Percentiles rank a stretch among this genome's conserved stretches.
These are phyloP conservation scores for Gasterosteus nipponicus DNA, from an alignment of 2,113 vertebrate genomes.

Conservation along the genomic window DNA sequence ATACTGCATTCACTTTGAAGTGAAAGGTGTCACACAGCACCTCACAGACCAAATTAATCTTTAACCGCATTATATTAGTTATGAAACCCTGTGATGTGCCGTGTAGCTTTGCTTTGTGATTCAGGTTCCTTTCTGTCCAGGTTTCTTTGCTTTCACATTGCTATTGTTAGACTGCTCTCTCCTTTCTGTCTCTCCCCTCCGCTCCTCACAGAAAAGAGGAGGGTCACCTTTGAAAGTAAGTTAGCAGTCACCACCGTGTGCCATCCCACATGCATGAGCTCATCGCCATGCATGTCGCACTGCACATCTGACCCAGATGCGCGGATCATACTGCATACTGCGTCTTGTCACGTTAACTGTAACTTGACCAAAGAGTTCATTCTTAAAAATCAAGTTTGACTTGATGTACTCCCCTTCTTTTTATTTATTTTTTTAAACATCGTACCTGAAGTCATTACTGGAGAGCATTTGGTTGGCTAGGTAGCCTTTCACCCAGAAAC, in stretches of 20 bases:
- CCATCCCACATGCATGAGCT: slow-evolving; percentile 26
- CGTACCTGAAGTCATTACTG: slow-evolving; percentile 29
- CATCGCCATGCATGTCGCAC: slow-evolving; percentile 43
- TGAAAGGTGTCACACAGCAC: background rate
- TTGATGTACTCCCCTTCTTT: background rate
- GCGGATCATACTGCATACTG: slow-evolving; percentile 10
- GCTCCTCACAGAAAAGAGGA: slow-evolving; percentile 85
- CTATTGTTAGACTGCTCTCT: slow-evolving; percentile 70
- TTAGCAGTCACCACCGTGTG: slow-evolving; percentile 58
- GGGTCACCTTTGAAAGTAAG: slow-evolving; percentile 88
- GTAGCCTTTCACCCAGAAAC: slow-evolving; percentile 30
- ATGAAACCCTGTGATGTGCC: background rate
- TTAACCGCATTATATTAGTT: background rate
- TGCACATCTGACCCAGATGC: background rate
- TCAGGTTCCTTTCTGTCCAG: slow-evolving; percentile 43
- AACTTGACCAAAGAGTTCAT: slow-evolving; percentile 24
- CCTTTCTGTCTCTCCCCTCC: slow-evolving; percentile 74
- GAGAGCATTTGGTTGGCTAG: slow-evolving; percentile 15
- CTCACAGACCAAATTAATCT: background rate
- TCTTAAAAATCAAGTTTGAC: slow-evolving; percentile 4
- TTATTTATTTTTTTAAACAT: background rate
- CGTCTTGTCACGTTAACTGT: slow-evolving; percentile 25
- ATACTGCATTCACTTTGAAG: background rate
- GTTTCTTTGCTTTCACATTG: slow-evolving; percentile 60
- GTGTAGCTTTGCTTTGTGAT: slow-evolving; percentile 52